Evolutionary conservation across 2,888 invertebrate genomes (phyloP), one percentile per base, ranked within the genome.

Genomic region (Nemoura dubitans): DNA sequence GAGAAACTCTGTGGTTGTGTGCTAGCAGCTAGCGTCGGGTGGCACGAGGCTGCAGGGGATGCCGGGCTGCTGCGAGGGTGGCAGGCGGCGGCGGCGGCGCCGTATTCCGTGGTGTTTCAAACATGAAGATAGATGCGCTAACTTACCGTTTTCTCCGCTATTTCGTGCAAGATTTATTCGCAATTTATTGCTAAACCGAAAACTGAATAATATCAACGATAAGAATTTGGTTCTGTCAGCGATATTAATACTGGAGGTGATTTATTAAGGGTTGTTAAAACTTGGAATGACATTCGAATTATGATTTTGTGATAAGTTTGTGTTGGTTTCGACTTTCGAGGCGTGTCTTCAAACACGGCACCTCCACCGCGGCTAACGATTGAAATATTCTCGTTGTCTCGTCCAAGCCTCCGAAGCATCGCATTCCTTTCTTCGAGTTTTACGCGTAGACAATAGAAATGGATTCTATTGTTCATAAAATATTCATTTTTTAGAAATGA

Each of bases 191-290:
- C 59, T 21, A 59, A 59, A 59, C 59, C 59, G 21, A 59, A 59
- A 59, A 59, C 59, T 59, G 59, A 59, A 59, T 59, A 59, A 59
- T 59, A 59, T 59, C 59, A 59, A 59, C 59, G 59, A 59, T 59
- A 59, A 59, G 59, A 59, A 59, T 59, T 59, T 59, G 59, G 59
- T 59, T 16, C 59, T 59, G 59, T 59, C 59, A 59, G 59, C 59
- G 59, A 21, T 21, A 59, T 59, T 59, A 59, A 59, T 59, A 59
- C 59, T 59, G 16, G 14, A 21, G 14, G 59, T 59, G 59, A 59
- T 59, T 59, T 59, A 59, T 59, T 59, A 2, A 21, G 21, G 59
- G 59, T 21, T 59, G 59, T 59, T 59, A 59, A 7, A 59, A 59
- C 59, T 59, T 59, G 16, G 14, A 59, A 59, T 59, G 59, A 59